A percentile compares a stretch with the other conserved stretches of the same genome.
Conservation (phyloP, 2,888 invertebrate genomes). For the Ormia ochracea region DNA sequence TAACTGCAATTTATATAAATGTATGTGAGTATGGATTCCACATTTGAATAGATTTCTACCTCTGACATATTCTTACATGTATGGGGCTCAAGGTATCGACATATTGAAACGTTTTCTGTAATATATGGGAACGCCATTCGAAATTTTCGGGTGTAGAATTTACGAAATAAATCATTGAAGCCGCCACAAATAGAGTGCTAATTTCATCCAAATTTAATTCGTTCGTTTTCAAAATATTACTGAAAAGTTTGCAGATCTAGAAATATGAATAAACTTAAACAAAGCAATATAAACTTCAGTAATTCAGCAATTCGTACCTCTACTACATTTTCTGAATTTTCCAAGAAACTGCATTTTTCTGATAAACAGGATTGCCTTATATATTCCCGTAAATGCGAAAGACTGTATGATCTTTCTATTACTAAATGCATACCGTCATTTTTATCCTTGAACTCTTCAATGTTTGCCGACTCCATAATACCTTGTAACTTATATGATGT, state of each 20-base stretch:
- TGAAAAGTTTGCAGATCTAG: constrained; percentile 67
- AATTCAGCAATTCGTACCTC: constrained; percentile 36
- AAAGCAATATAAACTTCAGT: neutral
- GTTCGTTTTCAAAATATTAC: constrained; percentile 54
- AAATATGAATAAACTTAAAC: neutral
- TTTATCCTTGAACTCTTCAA: constrained; percentile 49
- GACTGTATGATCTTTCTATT: constrained; percentile 57
- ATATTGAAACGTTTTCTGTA: constrained; percentile 67
- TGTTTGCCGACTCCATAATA: constrained; percentile 15
- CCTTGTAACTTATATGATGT: neutral
- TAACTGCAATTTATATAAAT: constrained; percentile 57
- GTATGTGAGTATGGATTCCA: too few relatives aligned
- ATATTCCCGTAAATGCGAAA: constrained; percentile 51
- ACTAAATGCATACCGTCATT: constrained; percentile 63
- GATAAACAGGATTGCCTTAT: constrained; percentile 52
- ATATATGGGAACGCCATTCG: constrained; percentile 65
- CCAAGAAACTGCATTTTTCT: constrained; percentile 56
- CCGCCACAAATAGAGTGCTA: constrained; percentile 65
- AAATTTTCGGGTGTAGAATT: constrained; percentile 60
- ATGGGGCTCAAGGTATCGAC: constrained; percentile 66
- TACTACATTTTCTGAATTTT: constrained; percentile 40
- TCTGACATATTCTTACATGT: constrained; percentile 61
- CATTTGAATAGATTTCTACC: neutral
- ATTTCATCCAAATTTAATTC: constrained; percentile 66
- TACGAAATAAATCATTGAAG: constrained; percentile 61